Evolutionary conservation across 2,888 invertebrate genomes (phyloP), one percentile per base, ranked within the genome.

Genomic region (Muschampia plurimacula): DNA sequence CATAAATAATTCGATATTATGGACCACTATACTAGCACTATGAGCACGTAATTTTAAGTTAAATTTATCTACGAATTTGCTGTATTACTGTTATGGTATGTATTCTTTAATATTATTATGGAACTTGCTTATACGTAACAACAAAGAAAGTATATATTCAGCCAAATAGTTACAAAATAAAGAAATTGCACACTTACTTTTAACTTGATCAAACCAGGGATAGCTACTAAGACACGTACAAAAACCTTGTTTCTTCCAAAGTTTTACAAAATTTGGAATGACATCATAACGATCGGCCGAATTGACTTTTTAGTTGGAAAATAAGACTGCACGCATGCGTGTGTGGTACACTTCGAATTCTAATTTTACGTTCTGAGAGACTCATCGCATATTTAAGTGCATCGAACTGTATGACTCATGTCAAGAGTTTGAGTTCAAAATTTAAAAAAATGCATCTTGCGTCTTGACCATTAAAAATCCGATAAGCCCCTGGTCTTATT

Each of bases 311-410:
- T 62, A 32, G 66, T 36, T 60, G 22, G 41, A 64, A 64, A 22
- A 67, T 46, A 57, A 12, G 39, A 52, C 36, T 28, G 15, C 60
- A 65, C 71, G 36, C 64, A 36, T 1, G 39, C 49, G 69, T 28
- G 62, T 52, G 60, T 67, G 55, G 46, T 49, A 36, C 66, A 72
- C 60, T 67, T 28, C 36, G 72, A 60, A 72, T 72, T 72, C 72
- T 72, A 72, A 72, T 72, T 72, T 72, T 72, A 72, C n/a, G 1
- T 62, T 65, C 52, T 71, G 36, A 46, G 52, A 71, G 41, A 71
- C 41, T 66, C 66, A 52, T 60, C 70, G 57, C 59, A 59, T 66
- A 64, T 60, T 71, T 60, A 41, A 32, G 66, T 60, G 71, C 71
- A 71, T 52, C 41, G 70, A 39, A 36, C 65, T 60, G 60, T 60